Base-by-base conservation (phyloP, 1,140 invertebrate species). In the Lutraria rhynchaena region DNA sequence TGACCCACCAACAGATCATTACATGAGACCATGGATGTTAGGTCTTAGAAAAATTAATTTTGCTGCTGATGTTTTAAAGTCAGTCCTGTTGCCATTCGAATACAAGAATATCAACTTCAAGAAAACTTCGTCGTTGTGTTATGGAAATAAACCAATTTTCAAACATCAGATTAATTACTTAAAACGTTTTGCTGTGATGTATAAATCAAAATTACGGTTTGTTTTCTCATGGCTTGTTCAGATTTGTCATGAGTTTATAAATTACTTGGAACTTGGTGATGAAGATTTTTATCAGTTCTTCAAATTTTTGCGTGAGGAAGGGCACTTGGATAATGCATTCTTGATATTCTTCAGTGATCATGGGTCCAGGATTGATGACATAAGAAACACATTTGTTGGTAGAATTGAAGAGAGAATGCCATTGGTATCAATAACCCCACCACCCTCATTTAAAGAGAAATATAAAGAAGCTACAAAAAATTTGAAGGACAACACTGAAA, bases 291-390 rank as follows among this genome's bases (percentile, higher is more conserved):
- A 83, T n/a, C 63, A 87, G n/a, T 89, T 93, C 75, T 89, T 93
- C 5, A 82, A 81, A 46, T 75, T 75, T 17, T 75, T 93, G n/a
- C 83, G 91, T 41, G 71, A 86, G 7, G 82, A 86, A 27, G 85
- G 88, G 44, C 85, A 85, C 33, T 84, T 94, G 9, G 90, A 94
- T 27, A 92, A 94, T 83, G 94, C 95, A 0, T 90, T 94, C 0
- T 90, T 99, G 0, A 93, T 99, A 29, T 94, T 98, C 27, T 93
- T 98, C 82, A 98, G 97, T 87, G 98, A 99, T 91, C 98, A 99
- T 91, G 98, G 98, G 83, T 95, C 98, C 87, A 92, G 98, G 33
- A 98, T 96, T 93, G 97, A 97, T 2, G 93, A 93, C 1, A 95
- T 97, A n/a, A 89, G 96, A 35, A 91, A 94, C 83, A 98, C 97